Percentiles rank a stretch among this genome's conserved stretches.
Conservation (phyloP, 1,140 invertebrate genomes). For the Bombyx mori region ASM3026992v2 NC_085118.1:931001-931500, state of each 20-base stretch:
- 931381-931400: neutral
- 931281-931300: no score
- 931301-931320: neutral
- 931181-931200: no score
- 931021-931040: slow-evolving; percentile 87
- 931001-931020: slow-evolving; percentile 73
- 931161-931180: neutral
- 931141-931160: neutral
- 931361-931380: neutral
- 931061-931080: slow-evolving; percentile 84
- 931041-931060: slow-evolving; percentile 79
- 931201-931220: no score
- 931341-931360: slow-evolving; percentile 9
- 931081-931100: slow-evolving; percentile 51
- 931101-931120: slow-evolving; percentile 22
- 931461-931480: slow-evolving; percentile 3
- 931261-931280: no score
- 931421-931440: neutral
- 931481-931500: slow-evolving; percentile 5
- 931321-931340: slow-evolving; percentile 1
- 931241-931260: no score
- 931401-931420: neutral
- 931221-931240: no score
- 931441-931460: neutral
- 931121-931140: slow-evolving; percentile 7